Evolutionary conservation across 2,888 invertebrate genomes (phyloP).

Genomic region (Drosophila atripex): DNA sequence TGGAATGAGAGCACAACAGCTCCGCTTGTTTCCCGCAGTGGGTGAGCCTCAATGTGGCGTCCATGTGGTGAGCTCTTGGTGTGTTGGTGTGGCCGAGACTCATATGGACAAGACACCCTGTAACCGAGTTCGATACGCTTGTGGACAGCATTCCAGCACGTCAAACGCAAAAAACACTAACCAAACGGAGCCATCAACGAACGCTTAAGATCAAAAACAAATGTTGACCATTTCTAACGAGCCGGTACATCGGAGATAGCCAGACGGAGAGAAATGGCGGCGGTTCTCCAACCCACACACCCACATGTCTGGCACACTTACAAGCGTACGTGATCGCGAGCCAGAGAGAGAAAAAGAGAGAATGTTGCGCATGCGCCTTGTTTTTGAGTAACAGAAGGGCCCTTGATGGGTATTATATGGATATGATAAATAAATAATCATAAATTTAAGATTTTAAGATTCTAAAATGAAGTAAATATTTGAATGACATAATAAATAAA

Average conservation of each 20-base stretch:
- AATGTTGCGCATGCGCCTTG: slow-evolving; percentile 36
- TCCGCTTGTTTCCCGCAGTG: slow-evolving; percentile 25
- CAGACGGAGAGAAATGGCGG: slow-evolving; percentile 20
- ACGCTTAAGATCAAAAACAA: slow-evolving; percentile 69
- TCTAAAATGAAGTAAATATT: background rate
- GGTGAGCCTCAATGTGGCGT: slow-evolving; percentile 28
- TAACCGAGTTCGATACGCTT: slow-evolving; percentile 43
- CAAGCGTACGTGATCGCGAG: slow-evolving; percentile 57
- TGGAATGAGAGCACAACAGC: slow-evolving; percentile 51
- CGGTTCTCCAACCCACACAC: slow-evolving; percentile 46
- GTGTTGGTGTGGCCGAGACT: background rate
- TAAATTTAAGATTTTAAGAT: background rate
- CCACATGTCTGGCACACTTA: slow-evolving; percentile 67
- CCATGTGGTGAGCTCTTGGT: slow-evolving; percentile 28
- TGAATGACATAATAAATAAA: background rate
- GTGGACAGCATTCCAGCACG: slow-evolving; percentile 72
- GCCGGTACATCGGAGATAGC: slow-evolving; percentile 24
- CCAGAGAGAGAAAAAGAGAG: slow-evolving; percentile 33
- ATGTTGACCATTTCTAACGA: slow-evolving; percentile 72
- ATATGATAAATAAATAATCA: background rate
- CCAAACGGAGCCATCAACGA: slow-evolving; percentile 21
- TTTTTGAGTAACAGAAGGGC: background rate
- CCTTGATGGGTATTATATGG: background rate
- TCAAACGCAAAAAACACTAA: slow-evolving; percentile 58
- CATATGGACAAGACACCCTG: slow-evolving; percentile 57